Evolutionary conservation across 1,140 invertebrate genomes (phyloP), one percentile per base, ranked within the genome.

Genomic region (Macrostomum lignano): DNA sequence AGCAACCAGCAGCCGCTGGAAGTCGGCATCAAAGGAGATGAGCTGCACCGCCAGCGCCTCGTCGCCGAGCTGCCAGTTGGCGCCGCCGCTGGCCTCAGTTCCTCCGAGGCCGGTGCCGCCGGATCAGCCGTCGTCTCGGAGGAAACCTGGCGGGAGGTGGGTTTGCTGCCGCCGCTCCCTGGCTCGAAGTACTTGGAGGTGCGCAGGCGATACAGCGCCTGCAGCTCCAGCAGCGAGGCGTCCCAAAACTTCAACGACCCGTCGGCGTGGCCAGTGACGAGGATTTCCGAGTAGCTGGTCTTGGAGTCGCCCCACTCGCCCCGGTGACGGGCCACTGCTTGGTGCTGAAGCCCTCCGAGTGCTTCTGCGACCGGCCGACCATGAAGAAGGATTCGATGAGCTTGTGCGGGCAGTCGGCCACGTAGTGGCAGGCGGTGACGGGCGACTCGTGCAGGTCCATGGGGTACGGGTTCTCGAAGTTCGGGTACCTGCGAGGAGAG

Each of bases 361-460:
- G 72, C 40, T 56, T 52, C 37, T 48, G 47, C 10, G 36, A 44
- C 4, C 71, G 68, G 3, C 78, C 78, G 38, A 79, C 74, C 6
- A 74, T 74, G 56, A 81, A 82, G 48, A 84, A 71, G 23, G 76
- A 76, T 33, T 75, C 75, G 43, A 94, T 86, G 44, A 98, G 65
- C 62, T 96, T 84, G 32, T 74, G 74, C 20, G 84, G 84, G 60
- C 84, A 94, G 61, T 94, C 82, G 22, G 81, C 81, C 47, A 88
- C 71, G 64, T 94, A 94, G 35, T 71, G 70, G 58, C 82, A 84
- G 60, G 73, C 81, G 29, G 82, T 91, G 36, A 94, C 81, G 21
- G 81, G 74, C 32, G 78, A 84, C 61, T 94, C 84, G 60, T 94
- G 84, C 41, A 96, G 68, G 61, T 96, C 82, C 81, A 94, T 93